These are phyloP conservation scores for Belonocnema kinseyi DNA, from an alignment of 1,140 invertebrate genomes.

Conservation along the genomic window DNA sequence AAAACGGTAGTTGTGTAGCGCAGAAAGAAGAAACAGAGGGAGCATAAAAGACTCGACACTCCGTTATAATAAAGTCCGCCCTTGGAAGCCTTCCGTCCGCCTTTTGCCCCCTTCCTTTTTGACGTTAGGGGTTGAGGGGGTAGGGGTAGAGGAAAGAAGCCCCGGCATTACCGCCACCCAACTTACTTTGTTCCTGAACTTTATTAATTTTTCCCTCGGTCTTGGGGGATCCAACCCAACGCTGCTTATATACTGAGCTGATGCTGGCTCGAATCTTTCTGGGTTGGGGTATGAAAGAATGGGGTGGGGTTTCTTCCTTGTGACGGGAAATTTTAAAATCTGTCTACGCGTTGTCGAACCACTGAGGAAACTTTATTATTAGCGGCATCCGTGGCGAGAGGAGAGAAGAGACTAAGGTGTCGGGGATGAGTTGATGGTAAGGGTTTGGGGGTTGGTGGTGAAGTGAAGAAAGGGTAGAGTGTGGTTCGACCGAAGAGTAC, in stretches of 20 bases:
- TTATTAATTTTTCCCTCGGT: slow-evolving; percentile 76
- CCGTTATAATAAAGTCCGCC: slow-evolving; percentile 75
- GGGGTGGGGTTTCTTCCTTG: slow-evolving; percentile 58
- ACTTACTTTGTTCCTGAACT: slow-evolving; percentile 77
- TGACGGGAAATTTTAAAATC: slow-evolving; percentile 77
- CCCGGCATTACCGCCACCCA: slow-evolving; percentile 73
- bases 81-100: slow-evolving; percentile 53
- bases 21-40: slow-evolving; percentile 58
- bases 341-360: slow-evolving; percentile 75
- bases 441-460: slow-evolving; percentile 18
- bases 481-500: slow-evolving; percentile 25
- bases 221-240: slow-evolving; percentile 61
- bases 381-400: slow-evolving; percentile 53
- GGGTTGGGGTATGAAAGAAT: slow-evolving; percentile 39
- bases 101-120: slow-evolving; percentile 41
- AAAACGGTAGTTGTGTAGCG: slow-evolving; percentile 19
- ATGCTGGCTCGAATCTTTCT: slow-evolving; percentile 49
- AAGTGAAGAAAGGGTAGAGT: slow-evolving; percentile 25
- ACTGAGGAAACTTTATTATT: slow-evolving; percentile 76
- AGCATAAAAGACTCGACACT: slow-evolving; percentile 74
- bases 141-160: slow-evolving; percentile 37
- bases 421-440: slow-evolving; percentile 33
- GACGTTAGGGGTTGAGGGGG: slow-evolving; percentile 47
- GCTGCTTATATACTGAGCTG: slow-evolving; percentile 51
- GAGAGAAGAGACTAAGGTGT: not conserved